phyloP scores from a whole-genome alignment of 1,140 invertebrate genomes.

The Pygmarrhopalites habei region DNA sequence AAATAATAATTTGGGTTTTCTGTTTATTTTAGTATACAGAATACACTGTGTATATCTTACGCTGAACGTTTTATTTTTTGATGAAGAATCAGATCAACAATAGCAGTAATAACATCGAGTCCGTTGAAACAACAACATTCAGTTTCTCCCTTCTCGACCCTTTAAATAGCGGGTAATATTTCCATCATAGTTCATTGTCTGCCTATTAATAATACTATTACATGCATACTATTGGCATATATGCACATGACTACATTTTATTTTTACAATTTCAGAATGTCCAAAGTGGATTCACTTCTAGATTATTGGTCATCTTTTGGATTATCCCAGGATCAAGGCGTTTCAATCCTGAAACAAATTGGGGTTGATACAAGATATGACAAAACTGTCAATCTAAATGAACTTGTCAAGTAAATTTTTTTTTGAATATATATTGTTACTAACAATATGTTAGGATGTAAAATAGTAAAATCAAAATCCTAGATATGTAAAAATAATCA shows the following conservation, averaged over 20 bases:
- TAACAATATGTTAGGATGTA: no score
- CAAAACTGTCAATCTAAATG: constrained; percentile 12
- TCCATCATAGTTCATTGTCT: neutral
- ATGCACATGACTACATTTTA: no score
- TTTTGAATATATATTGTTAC: no score
- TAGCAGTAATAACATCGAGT: neutral
- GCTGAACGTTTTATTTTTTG: no score
- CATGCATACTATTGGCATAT: neutral
- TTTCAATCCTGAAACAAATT: constrained; percentile 19
- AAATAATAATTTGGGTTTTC: no score
- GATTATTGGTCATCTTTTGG: constrained; percentile 31
- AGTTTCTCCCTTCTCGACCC: neutral
- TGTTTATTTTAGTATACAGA: no score
- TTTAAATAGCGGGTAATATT: neutral
- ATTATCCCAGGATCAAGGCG: constrained; percentile 12
- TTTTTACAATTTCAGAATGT: constrained; percentile 9
- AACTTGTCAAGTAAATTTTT: constrained; percentile 21
- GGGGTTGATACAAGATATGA: constrained; percentile 22
- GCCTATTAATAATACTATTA: neutral
- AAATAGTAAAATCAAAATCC: no score
- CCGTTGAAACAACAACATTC: neutral
- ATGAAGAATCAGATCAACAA: no score
- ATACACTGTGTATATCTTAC: no score
- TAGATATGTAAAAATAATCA: no score
- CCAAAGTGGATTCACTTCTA: constrained; percentile 21